Evolutionary conservation across 2,888 invertebrate genomes (phyloP).

Genomic region (Zaprionus bogoriensis): DNA sequence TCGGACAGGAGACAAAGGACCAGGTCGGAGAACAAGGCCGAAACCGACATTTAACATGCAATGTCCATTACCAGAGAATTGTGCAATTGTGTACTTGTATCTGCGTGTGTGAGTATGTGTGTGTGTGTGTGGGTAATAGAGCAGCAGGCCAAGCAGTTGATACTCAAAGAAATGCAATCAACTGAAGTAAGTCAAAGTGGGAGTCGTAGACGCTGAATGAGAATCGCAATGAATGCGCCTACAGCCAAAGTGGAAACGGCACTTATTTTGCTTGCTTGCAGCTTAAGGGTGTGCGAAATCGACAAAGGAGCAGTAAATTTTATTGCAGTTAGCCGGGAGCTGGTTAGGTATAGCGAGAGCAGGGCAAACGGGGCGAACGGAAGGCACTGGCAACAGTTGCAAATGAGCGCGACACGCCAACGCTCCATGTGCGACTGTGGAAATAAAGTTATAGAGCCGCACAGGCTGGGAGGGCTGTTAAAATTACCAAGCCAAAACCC

Average conservation of each 20-base stretch:
- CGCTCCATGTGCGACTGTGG: conserved; percentile 17
- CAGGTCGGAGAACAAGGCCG: conserved; percentile 21
- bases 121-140: conserved; percentile 32
- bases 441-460: conserved; percentile 72
- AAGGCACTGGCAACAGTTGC: conserved; percentile 49
- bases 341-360: not conserved
- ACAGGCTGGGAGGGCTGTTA: conserved; percentile 50
- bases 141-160: conserved; percentile 30
- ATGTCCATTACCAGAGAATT: conserved; percentile 68
- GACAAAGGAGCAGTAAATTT: conserved; percentile 70
- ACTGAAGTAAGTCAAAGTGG: conserved; percentile 60
- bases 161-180: conserved; percentile 75
- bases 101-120: not conserved
- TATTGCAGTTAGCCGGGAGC: conserved; percentile 46
- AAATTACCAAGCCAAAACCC: conserved; percentile 26
- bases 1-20: not conserved
- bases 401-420: conserved; percentile 70
- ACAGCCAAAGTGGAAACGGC: conserved; percentile 16
- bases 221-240: conserved; percentile 25
- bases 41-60: conserved; percentile 60
- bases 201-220: conserved; percentile 23
- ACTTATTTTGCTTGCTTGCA: conserved; percentile 17
- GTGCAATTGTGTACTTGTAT: conserved; percentile 28
- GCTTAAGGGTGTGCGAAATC: conserved; percentile 65
- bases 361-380: not conserved